Percentiles rank a stretch among this genome's conserved stretches.
phyloP scores from a whole-genome alignment of 2,113 vertebrate genomes.

The Cyphomyrus discorhynchus region DNA sequence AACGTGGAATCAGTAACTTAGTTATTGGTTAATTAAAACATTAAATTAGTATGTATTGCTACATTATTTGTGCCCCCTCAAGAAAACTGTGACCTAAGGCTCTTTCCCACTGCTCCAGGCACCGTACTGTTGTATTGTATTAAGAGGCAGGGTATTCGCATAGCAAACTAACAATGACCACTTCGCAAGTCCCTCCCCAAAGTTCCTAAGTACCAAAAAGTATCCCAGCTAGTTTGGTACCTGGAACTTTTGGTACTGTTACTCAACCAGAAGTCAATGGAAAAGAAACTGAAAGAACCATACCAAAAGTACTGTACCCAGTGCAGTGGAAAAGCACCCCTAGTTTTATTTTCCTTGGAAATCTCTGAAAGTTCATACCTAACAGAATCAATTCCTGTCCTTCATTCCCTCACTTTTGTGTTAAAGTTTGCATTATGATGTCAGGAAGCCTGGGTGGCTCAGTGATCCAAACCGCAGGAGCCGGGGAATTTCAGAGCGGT shows the following conservation, averaged over 20 bases:
- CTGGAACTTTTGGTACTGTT: too few species aligned
- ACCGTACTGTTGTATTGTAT: background rate
- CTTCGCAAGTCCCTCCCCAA: background rate
- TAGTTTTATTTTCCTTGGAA: background rate
- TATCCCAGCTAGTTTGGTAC: too few species aligned
- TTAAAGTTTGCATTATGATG: background rate
- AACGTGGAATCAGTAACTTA: background rate
- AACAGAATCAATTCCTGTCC: background rate
- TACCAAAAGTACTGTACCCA: background rate
- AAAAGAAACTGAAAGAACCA: background rate
- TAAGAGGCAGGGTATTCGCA: too few species aligned
- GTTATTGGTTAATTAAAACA: background rate
- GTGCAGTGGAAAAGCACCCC: background rate
- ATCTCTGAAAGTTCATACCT: background rate
- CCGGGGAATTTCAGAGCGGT: background rate
- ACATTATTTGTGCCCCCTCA: background rate
- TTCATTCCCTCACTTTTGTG: background rate
- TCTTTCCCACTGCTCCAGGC: background rate
- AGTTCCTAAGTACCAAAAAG: background rate
- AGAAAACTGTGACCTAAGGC: background rate
- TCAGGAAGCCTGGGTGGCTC: background rate
- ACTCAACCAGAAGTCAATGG: background rate
- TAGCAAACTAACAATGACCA: background rate
- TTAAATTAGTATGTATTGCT: background rate
- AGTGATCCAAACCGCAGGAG: background rate